Base-by-base conservation (phyloP, 2,888 invertebrate species). In the Cheilosia variabilis region DNA sequence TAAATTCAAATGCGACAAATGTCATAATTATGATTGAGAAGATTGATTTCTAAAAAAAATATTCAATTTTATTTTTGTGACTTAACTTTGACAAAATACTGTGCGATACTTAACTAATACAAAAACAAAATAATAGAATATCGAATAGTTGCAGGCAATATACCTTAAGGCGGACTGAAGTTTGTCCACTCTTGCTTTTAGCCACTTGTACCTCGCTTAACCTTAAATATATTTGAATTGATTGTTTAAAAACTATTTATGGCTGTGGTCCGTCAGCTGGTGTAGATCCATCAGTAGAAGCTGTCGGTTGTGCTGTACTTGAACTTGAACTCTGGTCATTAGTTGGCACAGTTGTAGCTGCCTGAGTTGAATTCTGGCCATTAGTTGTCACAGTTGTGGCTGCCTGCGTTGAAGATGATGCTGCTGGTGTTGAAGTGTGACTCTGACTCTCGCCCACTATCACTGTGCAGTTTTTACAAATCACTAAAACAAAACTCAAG, bases 381-480 rank as follows among this genome's bases (percentile, higher is more conserved):
- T 10, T 37, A 13, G 37, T 24, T 53, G 52, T 6, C 22, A 13
- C 7, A 52, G 19, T 4, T 58, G 58, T 13, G 58, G 34, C 22
- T 24, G 6, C 52, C 24, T 53, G 22, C 4, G 19, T 34, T 58
- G 58, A 2, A 13, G 22, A 13, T 10, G 37, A 9, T 17, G 57
- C 7, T 34, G 34, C 9, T 57, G 9, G 37, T 19, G 15, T 55
- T 55, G 55, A 27, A 27, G 27, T 27, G 27, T 27, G 19, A 15
- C 17, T 34, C 9, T 34, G 31, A 43, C 24, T 83, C 45, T 72
- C 66, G 13, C 63, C 69, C 9, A 90, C 84, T 6, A 89, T 9
- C 5, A 91, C 88, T 2, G 90, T 90, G 50, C 90, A 90, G 55
- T 90, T 90, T 9, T 82, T 82, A 27, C 90, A 90, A 53, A 90